Evolutionary conservation across 1,140 invertebrate genomes (phyloP), one percentile per base, ranked within the genome.

Genomic region (Bombyx mori): DNA sequence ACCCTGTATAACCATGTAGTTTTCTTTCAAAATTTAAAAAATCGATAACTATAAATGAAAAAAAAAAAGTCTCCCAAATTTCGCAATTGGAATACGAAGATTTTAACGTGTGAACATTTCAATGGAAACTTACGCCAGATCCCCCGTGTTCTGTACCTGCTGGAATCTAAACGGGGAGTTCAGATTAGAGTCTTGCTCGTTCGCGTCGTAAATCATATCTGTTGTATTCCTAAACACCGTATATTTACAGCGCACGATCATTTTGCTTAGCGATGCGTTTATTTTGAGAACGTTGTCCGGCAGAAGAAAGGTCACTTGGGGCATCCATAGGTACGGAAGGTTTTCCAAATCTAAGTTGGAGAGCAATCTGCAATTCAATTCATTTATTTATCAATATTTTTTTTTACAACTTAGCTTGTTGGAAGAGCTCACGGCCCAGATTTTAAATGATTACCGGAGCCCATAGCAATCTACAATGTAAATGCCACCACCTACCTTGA

Each of bases 131-230:
- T 66, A 83, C 80, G 70, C 63, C 8, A 76, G 44, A 42, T 70
- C 47, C 7, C 78, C 80, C 2, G 42, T 8, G 50, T 55, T 56
- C 22, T 72, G 61, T 6, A 82, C 73, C 58, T 79, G 72, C 12
- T 73, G 62, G n/a, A 71, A 66, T 8, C 55, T 60, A 52, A 82
- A 82, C 7, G 77, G 81, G 10, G 81, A 81, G 10, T 53, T 60
- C 50, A 68, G 60, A 8, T 56, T 52, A 1, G 58, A 47, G 52
- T 71, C 53, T 46, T 72, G 63, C 7, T 69, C 58, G 0, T 35
- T 42, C 42, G 9, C n/a, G 4, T 63, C 54, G 18, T 61, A 64
- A 1, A 69, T 50, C 1, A 78, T 47, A 9, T 69, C 60, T 2
- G 71, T 69, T 35, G 63, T 52, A 54, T 80, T 76, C 6, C 77